phyloP scores from a whole-genome alignment of 2,113 vertebrate species.

The Eubucco bourcierii region DNA sequence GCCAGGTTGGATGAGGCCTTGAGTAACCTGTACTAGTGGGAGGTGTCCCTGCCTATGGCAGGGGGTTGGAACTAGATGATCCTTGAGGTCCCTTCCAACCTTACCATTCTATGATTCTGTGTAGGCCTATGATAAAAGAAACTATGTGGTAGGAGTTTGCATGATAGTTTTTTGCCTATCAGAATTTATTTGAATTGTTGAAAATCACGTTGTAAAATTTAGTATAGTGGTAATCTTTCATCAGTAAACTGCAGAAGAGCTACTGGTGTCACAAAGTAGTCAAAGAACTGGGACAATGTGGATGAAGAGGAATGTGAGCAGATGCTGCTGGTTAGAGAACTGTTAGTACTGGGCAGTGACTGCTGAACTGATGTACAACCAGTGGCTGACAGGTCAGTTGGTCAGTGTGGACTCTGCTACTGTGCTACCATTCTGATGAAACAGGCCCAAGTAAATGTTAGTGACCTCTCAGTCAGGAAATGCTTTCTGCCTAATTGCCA shows the following conservation, averaged over 20 bases:
- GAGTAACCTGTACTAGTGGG: too few relatives aligned
- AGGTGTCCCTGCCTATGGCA: too few relatives aligned
- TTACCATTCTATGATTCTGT: too few relatives aligned
- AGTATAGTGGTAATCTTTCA: neutral
- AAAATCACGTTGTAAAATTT: neutral
- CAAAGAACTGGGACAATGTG: neutral
- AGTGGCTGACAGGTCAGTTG: rapidly evolving
- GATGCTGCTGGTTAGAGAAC: neutral
- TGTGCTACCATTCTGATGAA: neutral
- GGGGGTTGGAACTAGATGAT: too few relatives aligned
- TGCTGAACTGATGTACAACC: neutral
- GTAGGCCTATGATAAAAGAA: neutral
- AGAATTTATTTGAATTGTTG: neutral
- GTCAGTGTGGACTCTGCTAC: neutral
- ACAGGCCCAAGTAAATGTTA: neutral
- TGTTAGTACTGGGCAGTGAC: too few relatives aligned
- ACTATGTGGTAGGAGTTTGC: neutral
- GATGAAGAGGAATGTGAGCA: neutral
- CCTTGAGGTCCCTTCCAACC: too few relatives aligned
- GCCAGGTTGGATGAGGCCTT: too few relatives aligned
- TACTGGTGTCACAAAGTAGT: neutral
- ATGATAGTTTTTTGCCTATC: neutral
- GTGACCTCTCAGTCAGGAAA: neutral
- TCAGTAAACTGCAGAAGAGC: neutral
- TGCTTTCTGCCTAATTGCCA: neutral